phyloP scores from a whole-genome alignment of 2,888 invertebrate species.

The Parthenolecanium corni region DNA sequence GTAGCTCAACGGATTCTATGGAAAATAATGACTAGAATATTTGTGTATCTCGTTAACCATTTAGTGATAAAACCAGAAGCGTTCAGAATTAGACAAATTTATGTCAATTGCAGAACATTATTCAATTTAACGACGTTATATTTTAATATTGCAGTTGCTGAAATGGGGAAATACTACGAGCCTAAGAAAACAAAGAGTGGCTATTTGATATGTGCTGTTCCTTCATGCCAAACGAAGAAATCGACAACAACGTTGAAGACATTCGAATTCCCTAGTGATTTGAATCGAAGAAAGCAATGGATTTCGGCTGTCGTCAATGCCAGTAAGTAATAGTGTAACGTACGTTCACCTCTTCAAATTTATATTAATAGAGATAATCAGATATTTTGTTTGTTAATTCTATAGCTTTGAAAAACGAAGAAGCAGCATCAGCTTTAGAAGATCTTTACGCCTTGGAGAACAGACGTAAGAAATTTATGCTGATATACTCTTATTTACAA shows the following conservation, averaged over 20 bases:
- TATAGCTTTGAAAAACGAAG: conserved; percentile 14
- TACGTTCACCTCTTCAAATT: neutral
- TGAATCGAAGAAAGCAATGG: conserved; percentile 7
- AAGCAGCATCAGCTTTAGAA: conserved; percentile 6
- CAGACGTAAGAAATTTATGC: conserved; percentile 15
- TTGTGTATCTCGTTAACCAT: too few relatives aligned
- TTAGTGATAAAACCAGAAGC: too few relatives aligned
- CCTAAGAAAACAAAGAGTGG: conserved; percentile 20
- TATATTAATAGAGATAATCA: too few relatives aligned
- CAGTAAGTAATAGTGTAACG: conserved; percentile 2
- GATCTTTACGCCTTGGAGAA: conserved; percentile 20
- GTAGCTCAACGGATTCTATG: too few relatives aligned
- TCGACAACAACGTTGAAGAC: conserved; percentile 20
- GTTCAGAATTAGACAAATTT: too few relatives aligned
- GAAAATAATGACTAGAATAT: too few relatives aligned
- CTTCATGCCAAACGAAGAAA: conserved; percentile 16
- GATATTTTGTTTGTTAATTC: neutral
- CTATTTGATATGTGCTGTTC: conserved; percentile 14
- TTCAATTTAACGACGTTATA: too few relatives aligned
- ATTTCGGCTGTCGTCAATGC: conserved; percentile 15
- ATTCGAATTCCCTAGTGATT: conserved; percentile 21
- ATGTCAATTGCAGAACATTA: too few relatives aligned
- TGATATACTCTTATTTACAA: too few relatives aligned
- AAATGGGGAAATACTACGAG: too few relatives aligned
- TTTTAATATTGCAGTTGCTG: too few relatives aligned